Evolutionary conservation across 2,113 vertebrate species (phyloP).

Genomic region (Ivindomyrus marchei): DNA sequence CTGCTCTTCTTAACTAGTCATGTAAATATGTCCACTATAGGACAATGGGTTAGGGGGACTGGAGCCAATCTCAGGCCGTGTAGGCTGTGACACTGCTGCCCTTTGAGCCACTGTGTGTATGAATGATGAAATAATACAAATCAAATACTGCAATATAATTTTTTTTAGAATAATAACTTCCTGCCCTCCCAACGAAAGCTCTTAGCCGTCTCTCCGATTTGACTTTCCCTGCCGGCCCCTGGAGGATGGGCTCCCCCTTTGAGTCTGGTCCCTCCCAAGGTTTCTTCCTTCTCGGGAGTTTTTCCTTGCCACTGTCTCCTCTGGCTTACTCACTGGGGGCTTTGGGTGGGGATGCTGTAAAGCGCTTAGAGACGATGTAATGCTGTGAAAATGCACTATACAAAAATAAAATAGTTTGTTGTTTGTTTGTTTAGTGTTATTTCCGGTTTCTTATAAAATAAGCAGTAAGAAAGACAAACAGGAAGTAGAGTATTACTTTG

Average conservation of each 20-base stretch:
- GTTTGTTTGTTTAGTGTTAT: neutral
- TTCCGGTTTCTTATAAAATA: neutral
- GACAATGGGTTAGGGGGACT: neutral
- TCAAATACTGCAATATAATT: neutral
- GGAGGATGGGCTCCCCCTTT: too few relatives aligned
- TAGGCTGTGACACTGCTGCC: neutral
- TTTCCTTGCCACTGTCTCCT: too few relatives aligned
- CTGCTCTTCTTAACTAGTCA: neutral
- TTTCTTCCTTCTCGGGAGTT: too few relatives aligned
- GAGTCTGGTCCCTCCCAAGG: too few relatives aligned
- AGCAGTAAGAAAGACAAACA: neutral
- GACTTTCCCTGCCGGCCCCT: too few relatives aligned
- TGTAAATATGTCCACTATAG: neutral
- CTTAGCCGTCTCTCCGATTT: too few relatives aligned
- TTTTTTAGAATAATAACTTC: neutral
- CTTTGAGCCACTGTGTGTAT: neutral
- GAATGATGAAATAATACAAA: neutral
- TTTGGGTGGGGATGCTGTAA: too few relatives aligned
- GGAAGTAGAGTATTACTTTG: neutral
- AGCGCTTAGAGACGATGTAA: too few relatives aligned
- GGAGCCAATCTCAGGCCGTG: neutral
- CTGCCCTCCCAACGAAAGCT: neutral
- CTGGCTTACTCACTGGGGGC: too few relatives aligned
- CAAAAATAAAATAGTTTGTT: too few relatives aligned
- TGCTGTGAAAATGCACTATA: too few relatives aligned